phyloP scores from a whole-genome alignment of 2,113 vertebrate genomes.

The Tragelaphus strepsiceros region DNA sequence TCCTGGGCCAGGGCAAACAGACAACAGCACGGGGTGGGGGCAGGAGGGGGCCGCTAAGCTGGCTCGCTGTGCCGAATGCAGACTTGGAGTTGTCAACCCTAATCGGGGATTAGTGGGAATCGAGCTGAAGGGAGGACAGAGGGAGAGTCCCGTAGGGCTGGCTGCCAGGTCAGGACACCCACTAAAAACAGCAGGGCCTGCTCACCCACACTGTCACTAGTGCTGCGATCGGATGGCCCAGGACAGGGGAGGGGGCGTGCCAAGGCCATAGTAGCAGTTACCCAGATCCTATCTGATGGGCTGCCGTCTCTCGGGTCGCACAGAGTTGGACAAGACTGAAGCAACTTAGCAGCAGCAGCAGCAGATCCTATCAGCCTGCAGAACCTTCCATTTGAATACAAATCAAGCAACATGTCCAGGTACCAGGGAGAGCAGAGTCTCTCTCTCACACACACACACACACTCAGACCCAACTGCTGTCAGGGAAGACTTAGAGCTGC shows the following conservation, averaged over 20 bases:
- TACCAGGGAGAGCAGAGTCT: background rate
- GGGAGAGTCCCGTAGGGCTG: slow-evolving; percentile 81
- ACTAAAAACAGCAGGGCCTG: slow-evolving; percentile 80
- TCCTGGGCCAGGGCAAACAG: background rate
- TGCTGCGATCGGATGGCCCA: fast-evolving
- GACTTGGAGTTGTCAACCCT: background rate
- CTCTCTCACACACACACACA: background rate
- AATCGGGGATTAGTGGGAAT: slow-evolving; percentile 39
- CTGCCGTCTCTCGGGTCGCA: too few relatives aligned
- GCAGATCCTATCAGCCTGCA: background rate
- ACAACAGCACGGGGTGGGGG: background rate
- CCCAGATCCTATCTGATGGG: background rate
- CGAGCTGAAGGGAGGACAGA: background rate
- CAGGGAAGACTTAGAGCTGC: too few relatives aligned
- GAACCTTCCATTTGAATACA: background rate
- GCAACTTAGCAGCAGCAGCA: too few relatives aligned
- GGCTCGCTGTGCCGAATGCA: background rate
- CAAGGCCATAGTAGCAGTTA: fast-evolving
- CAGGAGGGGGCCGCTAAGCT: background rate
- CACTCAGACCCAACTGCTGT: background rate
- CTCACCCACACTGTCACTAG: background rate
- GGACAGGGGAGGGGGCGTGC: background rate
- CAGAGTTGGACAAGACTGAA: too few relatives aligned
- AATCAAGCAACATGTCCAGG: background rate
- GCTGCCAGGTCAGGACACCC: slow-evolving; percentile 79